Conservation (phyloP, 92 coral and sea anemone genomes). For the Phenganax marumi region DNA sequence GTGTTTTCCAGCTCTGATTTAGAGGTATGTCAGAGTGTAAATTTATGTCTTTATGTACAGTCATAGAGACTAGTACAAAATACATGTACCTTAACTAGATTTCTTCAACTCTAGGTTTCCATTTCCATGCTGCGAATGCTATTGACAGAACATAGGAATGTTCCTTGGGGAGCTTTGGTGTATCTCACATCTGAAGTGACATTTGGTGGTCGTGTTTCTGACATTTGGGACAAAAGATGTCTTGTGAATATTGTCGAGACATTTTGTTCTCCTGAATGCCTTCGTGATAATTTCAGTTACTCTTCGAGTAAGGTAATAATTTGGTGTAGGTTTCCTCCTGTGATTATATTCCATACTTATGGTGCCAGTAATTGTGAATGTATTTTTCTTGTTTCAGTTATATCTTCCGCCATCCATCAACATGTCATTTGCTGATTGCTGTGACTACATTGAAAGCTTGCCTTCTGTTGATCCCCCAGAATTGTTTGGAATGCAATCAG, state of each 20-base stretch:
- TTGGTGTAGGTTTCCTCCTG: not conserved
- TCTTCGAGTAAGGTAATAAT: slow-evolving; percentile 68
- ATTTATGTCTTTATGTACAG: too few species aligned
- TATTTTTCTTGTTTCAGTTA: slow-evolving; percentile 51
- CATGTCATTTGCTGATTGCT: slow-evolving; percentile 86
- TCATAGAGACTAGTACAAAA: not conserved
- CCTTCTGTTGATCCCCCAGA: slow-evolving; percentile 82
- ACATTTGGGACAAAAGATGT: slow-evolving; percentile 94
- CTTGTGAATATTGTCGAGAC: slow-evolving; percentile 73
- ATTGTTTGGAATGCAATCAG: slow-evolving; percentile 89
- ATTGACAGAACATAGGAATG: slow-evolving; percentile 84
- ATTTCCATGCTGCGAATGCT: slow-evolving; percentile 87
- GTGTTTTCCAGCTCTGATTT: slow-evolving; percentile 89
- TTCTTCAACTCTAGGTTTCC: slow-evolving; percentile 63
- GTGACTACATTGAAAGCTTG: slow-evolving; percentile 80
- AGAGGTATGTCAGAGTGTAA: slow-evolving; percentile 61
- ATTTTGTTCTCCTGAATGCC: slow-evolving; percentile 75
- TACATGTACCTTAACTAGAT: not conserved
- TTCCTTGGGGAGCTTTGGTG: slow-evolving; percentile 85
- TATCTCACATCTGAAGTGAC: slow-evolving; percentile 92
- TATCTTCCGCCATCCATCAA: slow-evolving; percentile 92
- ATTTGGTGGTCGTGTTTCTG: slow-evolving; percentile 98
- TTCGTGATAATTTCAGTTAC: slow-evolving; percentile 78
- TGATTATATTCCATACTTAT: not conserved
- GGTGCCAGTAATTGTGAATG: not conserved